Evolutionary conservation across 2,888 invertebrate genomes (phyloP).

Genomic region (Aproaerema taeniolella): DNA sequence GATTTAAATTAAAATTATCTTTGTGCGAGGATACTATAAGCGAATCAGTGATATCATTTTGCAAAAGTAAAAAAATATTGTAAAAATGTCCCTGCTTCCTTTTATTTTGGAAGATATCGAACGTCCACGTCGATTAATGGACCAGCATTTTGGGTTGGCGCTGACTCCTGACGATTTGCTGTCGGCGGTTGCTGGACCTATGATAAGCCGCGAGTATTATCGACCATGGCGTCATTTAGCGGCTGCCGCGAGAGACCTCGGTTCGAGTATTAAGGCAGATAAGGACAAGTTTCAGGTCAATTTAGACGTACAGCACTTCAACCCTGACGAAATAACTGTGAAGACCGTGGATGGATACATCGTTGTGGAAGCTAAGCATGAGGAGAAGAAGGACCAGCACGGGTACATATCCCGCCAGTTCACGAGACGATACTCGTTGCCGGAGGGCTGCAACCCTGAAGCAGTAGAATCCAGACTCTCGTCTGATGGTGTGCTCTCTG

Average conservation of each 20-base stretch:
- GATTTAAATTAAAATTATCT: too few species aligned
- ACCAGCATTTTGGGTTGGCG: slow-evolving; percentile 59
- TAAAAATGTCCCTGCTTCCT: too few species aligned
- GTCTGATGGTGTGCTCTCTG: slow-evolving; percentile 85
- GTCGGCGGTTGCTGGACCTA: slow-evolving; percentile 47
- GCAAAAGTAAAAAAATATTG: too few species aligned
- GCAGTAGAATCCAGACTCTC: slow-evolving; percentile 84
- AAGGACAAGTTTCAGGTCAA: slow-evolving; percentile 81
- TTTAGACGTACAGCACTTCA: slow-evolving; percentile 87
- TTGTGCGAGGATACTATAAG: too few species aligned
- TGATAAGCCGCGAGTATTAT: slow-evolving; percentile 40
- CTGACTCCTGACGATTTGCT: slow-evolving; percentile 55
- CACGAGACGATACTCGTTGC: slow-evolving; percentile 83
- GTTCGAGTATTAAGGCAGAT: slow-evolving; percentile 73
- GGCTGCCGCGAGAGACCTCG: slow-evolving; percentile 60
- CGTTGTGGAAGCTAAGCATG: slow-evolving; percentile 87
- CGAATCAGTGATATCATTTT: too few species aligned
- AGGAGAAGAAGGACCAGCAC: slow-evolving; percentile 85
- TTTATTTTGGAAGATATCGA: too few species aligned
- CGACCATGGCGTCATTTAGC: slow-evolving; percentile 63
- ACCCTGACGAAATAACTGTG: slow-evolving; percentile 86
- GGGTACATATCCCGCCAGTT: slow-evolving; percentile 86
- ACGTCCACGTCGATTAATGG: slow-evolving; percentile 48
- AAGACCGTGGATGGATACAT: slow-evolving; percentile 84
- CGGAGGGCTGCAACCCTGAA: slow-evolving; percentile 83